A percentile compares a stretch with the other conserved stretches of the same genome.
These are phyloP conservation scores for Mechanitis messenoides DNA, from an alignment of 2,888 invertebrate species.

Conservation along the genomic window DNA sequence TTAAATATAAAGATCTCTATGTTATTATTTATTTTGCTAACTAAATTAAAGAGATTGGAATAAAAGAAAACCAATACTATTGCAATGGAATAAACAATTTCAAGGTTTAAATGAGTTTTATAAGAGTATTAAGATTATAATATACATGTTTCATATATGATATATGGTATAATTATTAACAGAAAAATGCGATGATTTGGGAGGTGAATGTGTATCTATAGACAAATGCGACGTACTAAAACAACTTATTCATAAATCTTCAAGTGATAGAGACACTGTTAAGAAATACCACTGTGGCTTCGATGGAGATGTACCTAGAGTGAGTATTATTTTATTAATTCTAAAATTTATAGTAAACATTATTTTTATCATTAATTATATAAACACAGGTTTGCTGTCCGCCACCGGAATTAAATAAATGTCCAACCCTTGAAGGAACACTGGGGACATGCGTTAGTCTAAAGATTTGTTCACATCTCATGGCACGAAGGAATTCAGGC, in stretches of 20 bases:
- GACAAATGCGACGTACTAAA: constrained; percentile 53
- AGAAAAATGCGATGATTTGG: constrained; percentile 10
- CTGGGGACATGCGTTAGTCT: constrained; percentile 42
- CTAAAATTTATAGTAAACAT: too few relatives aligned
- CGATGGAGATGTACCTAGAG: constrained; percentile 41
- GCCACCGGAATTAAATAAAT: constrained; percentile 24
- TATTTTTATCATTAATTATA: too few relatives aligned
- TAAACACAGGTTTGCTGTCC: constrained; percentile 39
- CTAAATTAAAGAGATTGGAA: too few relatives aligned
- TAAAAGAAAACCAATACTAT: too few relatives aligned
- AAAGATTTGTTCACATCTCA: constrained; percentile 40
- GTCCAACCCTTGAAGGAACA: constrained; percentile 44
- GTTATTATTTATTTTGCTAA: too few relatives aligned
- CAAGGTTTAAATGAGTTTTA: too few relatives aligned
- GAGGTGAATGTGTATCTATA: constrained; percentile 58
- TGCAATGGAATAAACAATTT: too few relatives aligned
- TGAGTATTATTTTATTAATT: constrained; percentile 25
- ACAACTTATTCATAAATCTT: constrained; percentile 39
- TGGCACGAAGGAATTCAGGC: constrained; percentile 34
- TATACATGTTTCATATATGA: too few relatives aligned
- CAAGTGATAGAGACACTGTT: constrained; percentile 54
- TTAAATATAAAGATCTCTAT: too few relatives aligned
- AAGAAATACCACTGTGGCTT: constrained; percentile 52
- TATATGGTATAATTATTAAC: too few relatives aligned
- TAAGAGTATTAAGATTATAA: too few relatives aligned